A percentile compares a stretch with the other conserved stretches of the same genome.
Evolutionary conservation across 1,140 invertebrate species (phyloP).

Genomic region (Notospermus geniculatus): DNA sequence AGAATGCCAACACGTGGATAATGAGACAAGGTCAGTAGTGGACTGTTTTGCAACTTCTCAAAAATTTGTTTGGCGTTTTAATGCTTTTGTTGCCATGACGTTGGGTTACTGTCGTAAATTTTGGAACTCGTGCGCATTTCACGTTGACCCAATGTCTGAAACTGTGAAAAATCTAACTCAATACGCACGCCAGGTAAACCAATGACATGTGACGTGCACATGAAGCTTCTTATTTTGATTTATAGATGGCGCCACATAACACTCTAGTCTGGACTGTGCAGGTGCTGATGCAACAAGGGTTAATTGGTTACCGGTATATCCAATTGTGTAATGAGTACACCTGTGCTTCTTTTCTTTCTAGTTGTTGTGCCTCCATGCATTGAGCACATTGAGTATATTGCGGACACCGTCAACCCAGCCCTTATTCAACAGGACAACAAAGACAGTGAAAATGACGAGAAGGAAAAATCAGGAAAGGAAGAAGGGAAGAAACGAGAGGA

Average conservation of each 20-base stretch:
- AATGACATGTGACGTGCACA: too few species aligned
- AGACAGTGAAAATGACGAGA: constrained; percentile 23
- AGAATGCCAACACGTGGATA: constrained; percentile 45
- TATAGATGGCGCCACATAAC: too few species aligned
- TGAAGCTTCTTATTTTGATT: too few species aligned
- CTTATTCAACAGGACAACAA: constrained; percentile 13
- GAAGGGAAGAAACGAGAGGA: constrained; percentile 37
- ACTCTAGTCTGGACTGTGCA: neutral
- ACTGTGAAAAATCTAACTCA: too few species aligned
- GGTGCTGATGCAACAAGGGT: neutral
- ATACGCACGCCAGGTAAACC: too few species aligned
- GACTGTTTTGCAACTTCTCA: too few species aligned
- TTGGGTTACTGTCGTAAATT: too few species aligned
- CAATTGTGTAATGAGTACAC: neutral
- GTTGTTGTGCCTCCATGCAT: constrained; percentile 46
- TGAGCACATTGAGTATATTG: constrained; percentile 42
- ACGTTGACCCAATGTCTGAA: too few species aligned
- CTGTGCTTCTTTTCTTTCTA: constrained; percentile 13
- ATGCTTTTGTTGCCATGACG: too few species aligned
- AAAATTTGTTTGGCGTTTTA: too few species aligned
- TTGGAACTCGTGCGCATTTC: too few species aligned
- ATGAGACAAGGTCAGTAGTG: constrained; percentile 45
- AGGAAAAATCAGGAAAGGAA: constrained; percentile 30
- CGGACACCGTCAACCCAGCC: constrained; percentile 29
- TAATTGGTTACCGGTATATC: constrained; percentile 11